Conservation (phyloP, 2,797 vertebrate species). For the Zenarchopterus dispar region DNA sequence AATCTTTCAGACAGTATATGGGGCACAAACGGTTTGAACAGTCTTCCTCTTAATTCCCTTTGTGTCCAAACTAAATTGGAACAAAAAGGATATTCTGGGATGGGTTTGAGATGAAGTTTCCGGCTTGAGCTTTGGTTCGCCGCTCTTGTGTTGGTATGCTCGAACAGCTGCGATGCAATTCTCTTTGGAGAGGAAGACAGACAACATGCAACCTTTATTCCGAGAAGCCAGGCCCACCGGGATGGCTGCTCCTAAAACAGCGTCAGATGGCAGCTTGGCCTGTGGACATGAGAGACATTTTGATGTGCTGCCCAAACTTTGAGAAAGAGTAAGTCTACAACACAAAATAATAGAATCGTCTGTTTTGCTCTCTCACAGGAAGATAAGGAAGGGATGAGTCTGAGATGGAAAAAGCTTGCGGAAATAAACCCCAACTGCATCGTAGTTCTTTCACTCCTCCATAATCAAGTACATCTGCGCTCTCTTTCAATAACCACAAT, state of each 20-base stretch:
- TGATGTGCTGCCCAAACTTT: slow-evolving; percentile 44
- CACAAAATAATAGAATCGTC: slow-evolving; percentile 26
- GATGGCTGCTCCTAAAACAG: slow-evolving; percentile 46
- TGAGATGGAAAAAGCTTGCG: slow-evolving; percentile 25
- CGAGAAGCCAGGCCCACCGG: slow-evolving; percentile 57
- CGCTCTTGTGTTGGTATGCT: slow-evolving; percentile 44
- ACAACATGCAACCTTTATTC: slow-evolving; percentile 61
- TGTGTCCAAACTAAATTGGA: slow-evolving; percentile 23
- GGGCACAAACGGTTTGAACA: slow-evolving; percentile 27
- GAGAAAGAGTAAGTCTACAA: slow-evolving; percentile 25
- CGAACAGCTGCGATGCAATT: slow-evolving; percentile 61
- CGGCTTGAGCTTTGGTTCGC: slow-evolving; percentile 51
- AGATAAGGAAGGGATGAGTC: slow-evolving; percentile 47
- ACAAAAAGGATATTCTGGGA: slow-evolving; percentile 56
- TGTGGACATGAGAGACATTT: slow-evolving; percentile 50
- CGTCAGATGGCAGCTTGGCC: slow-evolving; percentile 55
- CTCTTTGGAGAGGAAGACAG: slow-evolving; percentile 57
- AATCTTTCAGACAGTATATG: slow-evolving; percentile 41
- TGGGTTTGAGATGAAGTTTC: slow-evolving; percentile 45
- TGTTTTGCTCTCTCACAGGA: slow-evolving; percentile 27
- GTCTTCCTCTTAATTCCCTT: slow-evolving; percentile 22
- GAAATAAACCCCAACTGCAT: slow-evolving; percentile 57
- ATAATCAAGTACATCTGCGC: slow-evolving; percentile 30
- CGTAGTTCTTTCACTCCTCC: slow-evolving; percentile 47
- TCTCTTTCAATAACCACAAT: slow-evolving; percentile 32